Evolutionary conservation across 2,113 vertebrate species (phyloP), one percentile per base, ranked within the genome.

Genomic region (Centropus unirufus): DNA sequence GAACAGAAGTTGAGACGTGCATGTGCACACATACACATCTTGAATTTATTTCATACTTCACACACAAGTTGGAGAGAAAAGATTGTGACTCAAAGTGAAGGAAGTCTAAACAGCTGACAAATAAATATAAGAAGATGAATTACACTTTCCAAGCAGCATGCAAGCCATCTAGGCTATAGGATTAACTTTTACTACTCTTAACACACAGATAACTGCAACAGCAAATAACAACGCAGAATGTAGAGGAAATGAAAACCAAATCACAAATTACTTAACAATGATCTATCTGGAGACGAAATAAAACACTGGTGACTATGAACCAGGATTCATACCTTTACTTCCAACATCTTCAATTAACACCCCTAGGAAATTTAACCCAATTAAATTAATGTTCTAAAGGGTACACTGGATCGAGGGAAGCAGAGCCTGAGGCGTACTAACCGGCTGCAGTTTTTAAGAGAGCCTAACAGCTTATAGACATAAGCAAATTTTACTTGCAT

Each of bases 81-180:
- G 70, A 23, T 58, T 49, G 68, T 24, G 70, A 92, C 49, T 88
- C 77, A 49, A 40, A 87, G 74, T 14, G 77, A 92, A 68, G 12
- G 68, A 90, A 94, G 90, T 27, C 72, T 66, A 92, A 95, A 95
- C 84, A 95, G 81, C 89, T 87, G 80, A 93, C 80, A 94, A 95
- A 96, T 84, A 96, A 95, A 92, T 78, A 88, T 44, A 63, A 76
- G 29, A 12, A 76, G 78, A 83, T 86, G 75, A 87, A 95, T 90
- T 73, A 69, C 89, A 8, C 42, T 92, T 69, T 40, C 82, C 74
- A 58, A 89, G 87, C 47, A 94, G 89, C 70, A 58, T 11, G 34
- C 57, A 76, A 61, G 54, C 67, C 40, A 83, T 76, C 80, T 23
- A 8, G 22, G 54, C 36, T 21, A 1, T 14, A 58, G 87, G 42